Evolutionary conservation across 2,888 invertebrate genomes (phyloP).

Genomic region (Nasonia oneida): DNA sequence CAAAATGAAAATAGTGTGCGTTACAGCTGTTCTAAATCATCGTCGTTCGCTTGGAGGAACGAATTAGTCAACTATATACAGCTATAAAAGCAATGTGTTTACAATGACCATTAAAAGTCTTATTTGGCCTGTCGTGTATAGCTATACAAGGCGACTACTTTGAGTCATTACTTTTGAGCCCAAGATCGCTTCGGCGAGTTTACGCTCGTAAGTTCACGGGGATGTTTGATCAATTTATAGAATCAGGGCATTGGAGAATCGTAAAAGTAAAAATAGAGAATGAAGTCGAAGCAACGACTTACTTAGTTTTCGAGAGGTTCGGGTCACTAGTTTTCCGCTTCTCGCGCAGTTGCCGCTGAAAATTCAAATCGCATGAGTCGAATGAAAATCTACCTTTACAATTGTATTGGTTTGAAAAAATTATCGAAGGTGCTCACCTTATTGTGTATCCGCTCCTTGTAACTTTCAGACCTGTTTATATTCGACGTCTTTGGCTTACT

Average conservation of each 20-base stretch:
- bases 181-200: background rate
- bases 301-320: conserved; percentile 87
- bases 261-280: conserved; percentile 51
- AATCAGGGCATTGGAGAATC: conserved; percentile 39
- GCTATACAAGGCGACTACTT: background rate
- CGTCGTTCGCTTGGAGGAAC: background rate
- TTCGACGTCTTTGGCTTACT: conserved; percentile 79
- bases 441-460: conserved; percentile 84
- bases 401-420: no score
- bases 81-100: conserved; percentile 5
- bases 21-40: background rate
- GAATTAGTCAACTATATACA: background rate
- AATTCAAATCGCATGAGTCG: conserved; percentile 67
- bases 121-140: background rate
- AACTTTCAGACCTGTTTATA: conserved; percentile 86
- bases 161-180: conserved; percentile 6
- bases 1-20: background rate
- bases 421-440: conserved; percentile 75
- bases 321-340: conserved; percentile 91
- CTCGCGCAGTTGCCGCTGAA: conserved; percentile 85
- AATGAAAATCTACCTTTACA: no score
- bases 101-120: background rate
- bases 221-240: conserved; percentile 31
- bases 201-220: background rate
- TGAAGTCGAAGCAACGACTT: conserved; percentile 75